Percentiles rank a stretch among this genome's conserved stretches.
phyloP scores from a whole-genome alignment of 2,113 vertebrate species.

The Probosciger aterrimus region DNA sequence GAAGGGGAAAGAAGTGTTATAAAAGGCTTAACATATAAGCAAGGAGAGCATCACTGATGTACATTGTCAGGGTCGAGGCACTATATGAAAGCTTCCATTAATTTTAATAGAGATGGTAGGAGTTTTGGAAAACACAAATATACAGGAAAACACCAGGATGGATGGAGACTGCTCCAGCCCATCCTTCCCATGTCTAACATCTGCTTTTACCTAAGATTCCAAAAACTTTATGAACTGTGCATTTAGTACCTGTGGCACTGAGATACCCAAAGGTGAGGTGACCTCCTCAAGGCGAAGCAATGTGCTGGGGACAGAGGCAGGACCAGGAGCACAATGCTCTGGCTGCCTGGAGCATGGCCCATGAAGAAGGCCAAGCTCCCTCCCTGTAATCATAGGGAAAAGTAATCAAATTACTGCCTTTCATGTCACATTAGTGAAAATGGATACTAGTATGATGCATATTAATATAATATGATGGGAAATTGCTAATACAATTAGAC shows the following conservation, averaged over 20 bases:
- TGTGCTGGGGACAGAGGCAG: neutral
- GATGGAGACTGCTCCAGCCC: neutral
- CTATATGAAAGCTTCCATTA: neutral
- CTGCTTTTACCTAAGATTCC: neutral
- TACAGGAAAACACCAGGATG: neutral
- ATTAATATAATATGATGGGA: slow-evolving; percentile 81
- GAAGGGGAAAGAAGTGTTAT: neutral
- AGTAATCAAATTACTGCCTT: slow-evolving; percentile 80
- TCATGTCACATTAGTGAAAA: slow-evolving; percentile 80
- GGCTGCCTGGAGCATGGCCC: neutral
- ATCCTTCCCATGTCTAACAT: neutral
- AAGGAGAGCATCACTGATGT: neutral
- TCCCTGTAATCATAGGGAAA: slow-evolving; percentile 52
- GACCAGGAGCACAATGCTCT: fast-evolving
- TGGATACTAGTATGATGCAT: slow-evolving; percentile 76
- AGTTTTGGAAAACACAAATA: neutral
- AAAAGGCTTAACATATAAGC: neutral
- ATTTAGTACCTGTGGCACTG: neutral
- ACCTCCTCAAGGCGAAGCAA: neutral
- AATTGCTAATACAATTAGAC: slow-evolving; percentile 83
- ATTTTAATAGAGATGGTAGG: neutral
- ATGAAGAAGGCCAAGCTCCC: slow-evolving; percentile 27
- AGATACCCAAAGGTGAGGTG: neutral
- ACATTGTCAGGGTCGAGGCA: neutral
- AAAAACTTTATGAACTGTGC: neutral